Evolutionary conservation across 2,113 vertebrate species (phyloP), one percentile per base, ranked within the genome.

Genomic region (Tragelaphus imberbis): DNA sequence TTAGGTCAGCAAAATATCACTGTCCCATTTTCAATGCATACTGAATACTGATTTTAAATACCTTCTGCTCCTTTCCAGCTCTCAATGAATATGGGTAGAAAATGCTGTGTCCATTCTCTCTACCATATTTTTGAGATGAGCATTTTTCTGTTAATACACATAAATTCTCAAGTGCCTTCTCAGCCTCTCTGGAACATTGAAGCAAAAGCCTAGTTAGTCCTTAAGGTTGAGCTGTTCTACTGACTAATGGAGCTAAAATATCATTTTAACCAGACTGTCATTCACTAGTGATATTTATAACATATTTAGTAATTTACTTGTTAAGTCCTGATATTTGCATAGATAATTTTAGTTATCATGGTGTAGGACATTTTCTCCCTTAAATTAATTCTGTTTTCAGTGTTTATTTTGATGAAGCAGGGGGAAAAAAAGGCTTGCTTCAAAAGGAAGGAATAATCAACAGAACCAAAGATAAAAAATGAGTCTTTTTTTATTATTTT

Each of bases 1-100:
- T 80, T 82, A 85, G 68, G 86, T 93, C 93, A 90, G 86, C 88
- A 87, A 68, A 91, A 94, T 91, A 68, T 96, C 93, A 92, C 89
- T 84, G 36, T 96, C 25, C 90, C 84, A 51, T 96, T 88, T 91
- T 51, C 44, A 21, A 23, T 25, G 65, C 85, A 23, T 65, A 56
- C 12, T 97, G 92, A 96, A 75, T 79, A 58, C 53, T 47, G 47
- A 94, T 94, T 88, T 40, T 19, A 28, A 97, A 58, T 36, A 40
- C 71, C 36, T 82, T 90, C 28, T 85, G 9, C 17, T 96, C 58
- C 59, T 65, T 8, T 77, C 47, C 84, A 85, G 36, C 55, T 55
- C 11, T 95, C 87, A n/a, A 19, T 59, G 23, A 96, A 91, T 16
- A 28, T 13, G 33, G 49, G 49, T 59, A 33, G 40, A 49, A 85